These are phyloP conservation scores for Mythimna lalbum DNA, from an alignment of 2,888 invertebrate species.

Conservation along the genomic window DNA sequence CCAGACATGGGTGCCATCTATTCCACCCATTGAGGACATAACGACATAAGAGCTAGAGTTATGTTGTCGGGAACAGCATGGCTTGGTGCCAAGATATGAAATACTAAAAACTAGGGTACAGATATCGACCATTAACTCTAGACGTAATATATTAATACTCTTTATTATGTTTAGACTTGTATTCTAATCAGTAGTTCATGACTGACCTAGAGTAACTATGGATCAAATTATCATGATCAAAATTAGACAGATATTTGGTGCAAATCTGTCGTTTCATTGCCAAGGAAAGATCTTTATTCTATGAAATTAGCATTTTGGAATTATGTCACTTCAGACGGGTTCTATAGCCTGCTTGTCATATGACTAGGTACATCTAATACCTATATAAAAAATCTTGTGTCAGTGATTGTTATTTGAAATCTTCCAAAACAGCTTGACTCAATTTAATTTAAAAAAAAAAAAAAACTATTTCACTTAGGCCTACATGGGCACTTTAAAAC, in stretches of 20 bases:
- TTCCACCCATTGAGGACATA: constrained; percentile 43
- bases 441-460: no score
- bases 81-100: constrained; percentile 54
- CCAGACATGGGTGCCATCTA: constrained; percentile 29
- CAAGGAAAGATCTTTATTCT: neutral
- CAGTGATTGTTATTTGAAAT: no score
- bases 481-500: no score
- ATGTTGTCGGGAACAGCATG: constrained; percentile 42
- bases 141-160: constrained; percentile 15
- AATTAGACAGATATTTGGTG: neutral
- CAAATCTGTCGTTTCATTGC: neutral
- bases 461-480: no score
- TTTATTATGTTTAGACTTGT: constrained; percentile 1
- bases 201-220: neutral
- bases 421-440: no score
- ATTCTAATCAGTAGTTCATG: neutral
- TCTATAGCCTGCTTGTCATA: neutral
- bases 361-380: no score
- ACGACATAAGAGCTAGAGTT: constrained; percentile 51
- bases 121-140: constrained; percentile 36
- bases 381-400: no score
- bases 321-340: neutral
- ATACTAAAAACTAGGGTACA: constrained; percentile 47
- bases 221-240: neutral
- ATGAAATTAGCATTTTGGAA: neutral